A percentile compares a stretch with the other conserved stretches of the same genome.
Conservation (phyloP, 2,888 invertebrate species). For the Halocaridina rubra region DNA sequence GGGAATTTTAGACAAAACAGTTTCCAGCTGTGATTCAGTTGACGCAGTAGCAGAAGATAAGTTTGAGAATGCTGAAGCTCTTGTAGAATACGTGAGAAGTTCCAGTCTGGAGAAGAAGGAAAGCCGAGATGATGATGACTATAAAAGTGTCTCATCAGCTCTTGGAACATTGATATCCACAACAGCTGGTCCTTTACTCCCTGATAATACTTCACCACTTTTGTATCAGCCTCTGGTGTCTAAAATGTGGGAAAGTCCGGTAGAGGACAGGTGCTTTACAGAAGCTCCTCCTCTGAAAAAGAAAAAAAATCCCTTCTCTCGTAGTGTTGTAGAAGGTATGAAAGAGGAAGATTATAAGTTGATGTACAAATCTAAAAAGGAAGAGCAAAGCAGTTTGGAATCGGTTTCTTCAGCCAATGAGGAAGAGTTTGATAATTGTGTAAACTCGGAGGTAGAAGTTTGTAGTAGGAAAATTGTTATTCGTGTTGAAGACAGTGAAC, state of each 20-base stretch:
- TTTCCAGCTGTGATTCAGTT: not conserved
- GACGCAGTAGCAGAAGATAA: conserved; percentile 3
- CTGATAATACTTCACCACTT: conserved; percentile 36
- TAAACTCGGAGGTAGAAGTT: conserved; percentile 19
- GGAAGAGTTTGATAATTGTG: conserved; percentile 14
- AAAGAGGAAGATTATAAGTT: conserved; percentile 57
- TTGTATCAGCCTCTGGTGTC: conserved; percentile 31
- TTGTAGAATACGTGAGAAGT: conserved; percentile 46
- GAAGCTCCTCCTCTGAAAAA: conserved; percentile 36
- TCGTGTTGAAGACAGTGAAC: conserved; percentile 38
- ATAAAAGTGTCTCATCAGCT: conserved; percentile 45
- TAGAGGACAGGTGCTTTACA: conserved; percentile 47
- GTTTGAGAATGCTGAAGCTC: conserved; percentile 51
- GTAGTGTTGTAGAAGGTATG: conserved; percentile 56
- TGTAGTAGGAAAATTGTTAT: conserved; percentile 23
- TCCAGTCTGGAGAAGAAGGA: conserved; percentile 53
- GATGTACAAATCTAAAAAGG: conserved; percentile 13
- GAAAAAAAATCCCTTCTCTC: conserved; percentile 53
- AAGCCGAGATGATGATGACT: conserved; percentile 52
- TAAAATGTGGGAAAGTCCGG: conserved; percentile 61
- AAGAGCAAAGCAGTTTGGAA: conserved; percentile 4
- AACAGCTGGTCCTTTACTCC: conserved; percentile 53
- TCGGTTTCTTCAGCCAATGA: conserved; percentile 10
- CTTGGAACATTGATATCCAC: conserved; percentile 54
- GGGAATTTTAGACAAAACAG: not conserved